A percentile compares a stretch with the other conserved stretches of the same genome.
Conservation (phyloP, 2,888 invertebrate genomes). For the Eilema griseolum region DNA sequence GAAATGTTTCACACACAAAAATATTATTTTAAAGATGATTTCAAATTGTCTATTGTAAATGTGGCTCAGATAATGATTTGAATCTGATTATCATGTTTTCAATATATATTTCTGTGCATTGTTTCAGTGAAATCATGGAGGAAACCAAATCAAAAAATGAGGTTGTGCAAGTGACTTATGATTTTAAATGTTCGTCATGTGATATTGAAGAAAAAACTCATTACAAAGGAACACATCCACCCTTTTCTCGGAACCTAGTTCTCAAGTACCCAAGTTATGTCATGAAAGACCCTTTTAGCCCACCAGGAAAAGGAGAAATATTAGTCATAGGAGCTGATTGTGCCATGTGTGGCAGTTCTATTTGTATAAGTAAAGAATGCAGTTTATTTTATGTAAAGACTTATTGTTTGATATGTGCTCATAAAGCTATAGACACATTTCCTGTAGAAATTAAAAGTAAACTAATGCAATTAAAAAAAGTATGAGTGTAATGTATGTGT, state of each 20-base stretch:
- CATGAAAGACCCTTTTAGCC: slow-evolving; percentile 94
- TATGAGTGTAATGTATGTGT: slow-evolving; percentile 27
- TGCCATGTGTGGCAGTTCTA: slow-evolving; percentile 88
- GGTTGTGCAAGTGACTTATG: slow-evolving; percentile 59
- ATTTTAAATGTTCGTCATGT: slow-evolving; percentile 90
- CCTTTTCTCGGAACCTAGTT: slow-evolving; percentile 89
- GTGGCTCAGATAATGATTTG: background rate
- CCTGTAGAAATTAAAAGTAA: slow-evolving; percentile 90
- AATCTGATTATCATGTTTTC: background rate
- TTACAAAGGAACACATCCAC: slow-evolving; percentile 92
- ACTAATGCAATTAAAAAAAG: slow-evolving; percentile 75
- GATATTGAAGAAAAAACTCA: slow-evolving; percentile 90
- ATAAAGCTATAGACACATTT: slow-evolving; percentile 86
- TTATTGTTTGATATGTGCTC: slow-evolving; percentile 91
- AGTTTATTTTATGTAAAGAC: slow-evolving; percentile 93
- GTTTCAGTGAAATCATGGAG: slow-evolving; percentile 71
- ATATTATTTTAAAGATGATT: no score
- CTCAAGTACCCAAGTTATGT: slow-evolving; percentile 92
- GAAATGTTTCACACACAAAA: no score
- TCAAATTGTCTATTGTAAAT: no score
- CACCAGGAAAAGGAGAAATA: slow-evolving; percentile 91
- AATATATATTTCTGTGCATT: slow-evolving; percentile 24
- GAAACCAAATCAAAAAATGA: slow-evolving; percentile 62
- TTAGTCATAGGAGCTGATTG: slow-evolving; percentile 93
- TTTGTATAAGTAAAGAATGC: slow-evolving; percentile 92